Percentiles rank a stretch among this genome's conserved stretches.
phyloP scores from a whole-genome alignment of 2,888 invertebrate species.

The Chouioia cunea region DNA sequence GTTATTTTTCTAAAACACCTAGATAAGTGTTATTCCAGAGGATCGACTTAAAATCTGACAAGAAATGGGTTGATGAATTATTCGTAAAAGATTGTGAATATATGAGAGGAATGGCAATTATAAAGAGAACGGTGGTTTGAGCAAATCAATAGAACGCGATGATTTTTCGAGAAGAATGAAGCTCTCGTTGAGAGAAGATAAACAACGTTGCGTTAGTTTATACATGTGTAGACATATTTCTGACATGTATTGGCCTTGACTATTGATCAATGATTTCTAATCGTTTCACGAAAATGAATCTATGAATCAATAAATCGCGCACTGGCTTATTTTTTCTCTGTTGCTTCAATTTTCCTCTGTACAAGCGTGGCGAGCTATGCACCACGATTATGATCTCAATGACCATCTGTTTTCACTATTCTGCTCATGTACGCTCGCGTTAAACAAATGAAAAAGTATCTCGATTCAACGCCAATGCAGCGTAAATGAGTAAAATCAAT shows the following conservation, averaged over 20 bases:
- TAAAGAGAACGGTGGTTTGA: constrained; percentile 48
- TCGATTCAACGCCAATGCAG: too few species aligned
- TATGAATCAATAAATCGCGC: constrained; percentile 62
- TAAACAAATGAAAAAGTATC: too few species aligned
- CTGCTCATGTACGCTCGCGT: too few species aligned
- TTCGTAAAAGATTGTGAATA: too few species aligned
- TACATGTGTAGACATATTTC: constrained; percentile 18
- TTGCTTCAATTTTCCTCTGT: too few species aligned
- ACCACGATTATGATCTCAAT: too few species aligned
- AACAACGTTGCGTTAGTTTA: not conserved
- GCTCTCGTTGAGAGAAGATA: not conserved
- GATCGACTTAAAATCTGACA: too few species aligned
- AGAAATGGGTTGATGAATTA: not conserved
- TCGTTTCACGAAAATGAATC: constrained; percentile 56
- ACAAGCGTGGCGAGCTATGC: constrained; percentile 4
- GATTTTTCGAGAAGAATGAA: constrained; percentile 40
- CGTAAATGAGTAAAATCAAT: too few species aligned
- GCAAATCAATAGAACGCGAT: constrained; percentile 58
- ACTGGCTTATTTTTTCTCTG: constrained; percentile 10
- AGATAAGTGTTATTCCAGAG: too few species aligned
- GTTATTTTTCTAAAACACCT: too few species aligned
- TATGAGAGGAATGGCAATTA: too few species aligned
- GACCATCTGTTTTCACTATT: not conserved
- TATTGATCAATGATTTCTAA: constrained; percentile 63
- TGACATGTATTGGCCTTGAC: constrained; percentile 53